These are phyloP conservation scores for Umimayanthus kanabou DNA, from an alignment of 92 coral and sea anemone genomes.

Conservation along the genomic window DNA sequence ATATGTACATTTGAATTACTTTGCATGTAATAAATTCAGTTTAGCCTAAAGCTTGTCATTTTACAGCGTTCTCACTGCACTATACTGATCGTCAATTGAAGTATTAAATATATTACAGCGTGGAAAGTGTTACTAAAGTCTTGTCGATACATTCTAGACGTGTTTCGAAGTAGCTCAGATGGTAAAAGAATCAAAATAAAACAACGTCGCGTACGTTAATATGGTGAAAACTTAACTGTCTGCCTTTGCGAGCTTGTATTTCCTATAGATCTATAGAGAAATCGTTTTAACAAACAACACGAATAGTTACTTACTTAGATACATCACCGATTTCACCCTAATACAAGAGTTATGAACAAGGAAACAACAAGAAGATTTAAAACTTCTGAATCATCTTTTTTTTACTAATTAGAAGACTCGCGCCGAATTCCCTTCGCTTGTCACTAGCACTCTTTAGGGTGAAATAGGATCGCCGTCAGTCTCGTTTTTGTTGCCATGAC, in stretches of 20 bases:
- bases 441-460: background rate
- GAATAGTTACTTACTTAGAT: too few relatives aligned
- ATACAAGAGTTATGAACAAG: too few relatives aligned
- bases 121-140: background rate
- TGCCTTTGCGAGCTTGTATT: background rate
- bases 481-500: background rate
- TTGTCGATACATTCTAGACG: background rate
- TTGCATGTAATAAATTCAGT: background rate
- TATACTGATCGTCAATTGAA: background rate
- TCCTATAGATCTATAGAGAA: background rate
- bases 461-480: conserved; percentile 3
- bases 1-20: background rate
- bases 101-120: background rate
- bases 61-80: background rate
- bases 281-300: background rate
- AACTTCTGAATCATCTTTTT: background rate
- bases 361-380: background rate
- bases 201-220: background rate
- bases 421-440: background rate
- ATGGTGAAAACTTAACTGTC: background rate
- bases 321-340: too few relatives aligned
- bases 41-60: background rate
- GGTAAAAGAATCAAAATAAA: background rate
- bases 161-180: background rate
- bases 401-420: background rate